Base-by-base conservation (phyloP, 2,797 vertebrate genomes). In the Mus spretus region DNA sequence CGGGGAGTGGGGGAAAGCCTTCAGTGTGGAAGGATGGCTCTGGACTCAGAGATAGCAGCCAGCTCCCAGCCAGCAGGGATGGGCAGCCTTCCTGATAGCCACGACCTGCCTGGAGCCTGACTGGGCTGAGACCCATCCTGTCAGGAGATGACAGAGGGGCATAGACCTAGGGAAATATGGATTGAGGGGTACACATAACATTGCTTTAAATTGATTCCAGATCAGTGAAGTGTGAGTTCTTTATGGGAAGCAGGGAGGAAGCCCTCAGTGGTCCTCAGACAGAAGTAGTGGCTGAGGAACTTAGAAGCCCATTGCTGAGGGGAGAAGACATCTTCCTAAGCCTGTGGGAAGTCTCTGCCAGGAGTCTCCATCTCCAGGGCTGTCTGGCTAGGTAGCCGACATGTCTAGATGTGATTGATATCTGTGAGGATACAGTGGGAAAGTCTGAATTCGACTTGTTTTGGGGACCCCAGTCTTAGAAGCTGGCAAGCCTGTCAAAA, bases 151-250 rank as follows among this genome's bases (percentile, higher is more conserved):
- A 65, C 72, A n/a, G 34, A 37, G 59, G 11, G 11, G 84, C 59
- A 37, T 0, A 1, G 77, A 10, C 40, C 53, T 22, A 79, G 50
- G 34, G 5, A 28, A 59, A 90, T 10, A 22, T 37, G 67, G 13
- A 12, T 1, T n/a, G 53, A 40, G 26, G 63, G 24, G 28, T 37
- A n/a, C 74, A 40, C 40, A 61, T 1, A 53, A 24, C 28, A 7
- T 70, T 92, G 89, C 40, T 61, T 85, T 83, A 47, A 80, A 70
- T 70, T 87, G 34, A 89, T 59, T 12, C 72, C n/a, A 79, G 57
- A 70, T 22, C 50, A 40, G n/a, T 12, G 79, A 90, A 85, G n/a
- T 44, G 17, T 81, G 55, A 93, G 11, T 12, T 47, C 86, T 93
- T 90, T 17, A 50, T 40, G 37, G 31, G 78, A 20, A 22, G 7